Evolutionary conservation across 2,888 invertebrate genomes (phyloP).

Genomic region (Rhyacophila evoluta): DNA sequence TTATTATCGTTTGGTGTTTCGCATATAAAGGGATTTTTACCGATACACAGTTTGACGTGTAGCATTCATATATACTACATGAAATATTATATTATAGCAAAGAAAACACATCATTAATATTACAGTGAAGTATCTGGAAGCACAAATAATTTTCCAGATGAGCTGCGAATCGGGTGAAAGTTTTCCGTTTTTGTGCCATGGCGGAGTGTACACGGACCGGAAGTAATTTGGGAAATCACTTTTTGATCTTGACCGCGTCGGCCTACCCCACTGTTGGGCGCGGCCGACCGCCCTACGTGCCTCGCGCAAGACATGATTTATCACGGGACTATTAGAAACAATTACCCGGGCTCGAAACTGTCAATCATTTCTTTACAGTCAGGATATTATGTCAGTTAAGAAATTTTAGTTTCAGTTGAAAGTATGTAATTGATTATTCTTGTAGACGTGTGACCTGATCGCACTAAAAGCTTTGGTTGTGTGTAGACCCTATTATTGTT

Average conservation of each 20-base stretch:
- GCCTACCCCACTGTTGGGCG: not conserved
- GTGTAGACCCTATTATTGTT: no score
- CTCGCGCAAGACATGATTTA: not conserved
- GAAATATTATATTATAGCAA: not conserved
- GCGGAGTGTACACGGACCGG: conserved; percentile 29
- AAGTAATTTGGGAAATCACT: conserved; percentile 48
- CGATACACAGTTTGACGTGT: no score
- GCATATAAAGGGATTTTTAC: no score
- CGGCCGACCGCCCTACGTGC: not conserved
- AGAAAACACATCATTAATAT: conserved; percentile 1
- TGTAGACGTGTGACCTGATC: no score
- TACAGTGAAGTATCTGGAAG: not conserved
- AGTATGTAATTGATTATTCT: no score
- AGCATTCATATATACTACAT: no score
- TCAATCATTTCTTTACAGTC: not conserved
- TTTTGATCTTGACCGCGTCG: conserved; percentile 41
- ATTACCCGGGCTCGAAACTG: not conserved
- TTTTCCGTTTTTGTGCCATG: conserved; percentile 17
- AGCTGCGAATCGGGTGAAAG: not conserved
- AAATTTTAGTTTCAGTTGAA: no score
- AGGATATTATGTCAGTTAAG: not conserved
- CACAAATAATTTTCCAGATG: not conserved
- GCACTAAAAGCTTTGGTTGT: no score
- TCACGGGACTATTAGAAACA: not conserved
- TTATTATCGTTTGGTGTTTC: no score